These are phyloP conservation scores for Plodia interpunctella DNA, from an alignment of 1,140 invertebrate species.

Conservation along the genomic window DNA sequence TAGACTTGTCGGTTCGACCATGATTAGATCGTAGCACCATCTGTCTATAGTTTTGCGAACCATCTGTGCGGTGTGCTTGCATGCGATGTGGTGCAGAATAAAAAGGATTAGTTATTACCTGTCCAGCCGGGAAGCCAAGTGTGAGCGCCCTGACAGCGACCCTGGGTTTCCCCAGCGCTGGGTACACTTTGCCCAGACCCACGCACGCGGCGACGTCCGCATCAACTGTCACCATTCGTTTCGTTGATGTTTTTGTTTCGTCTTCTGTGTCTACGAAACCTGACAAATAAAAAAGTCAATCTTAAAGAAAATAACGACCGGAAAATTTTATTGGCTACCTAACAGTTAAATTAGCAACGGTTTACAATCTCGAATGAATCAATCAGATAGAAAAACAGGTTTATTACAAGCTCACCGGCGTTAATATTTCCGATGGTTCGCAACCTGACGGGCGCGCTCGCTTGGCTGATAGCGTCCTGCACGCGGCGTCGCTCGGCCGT, in stretches of 20 bases:
- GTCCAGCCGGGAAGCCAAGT: slow-evolving; percentile 61
- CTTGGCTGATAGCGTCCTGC: slow-evolving; percentile 40
- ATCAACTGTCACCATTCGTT: slow-evolving; percentile 14
- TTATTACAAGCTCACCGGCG: slow-evolving; percentile 32
- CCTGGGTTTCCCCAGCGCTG: slow-evolving; percentile 54
- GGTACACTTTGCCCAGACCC: slow-evolving; percentile 69
- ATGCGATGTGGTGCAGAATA: background rate
- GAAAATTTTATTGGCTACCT: too few relatives aligned
- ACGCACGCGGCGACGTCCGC: slow-evolving; percentile 63
- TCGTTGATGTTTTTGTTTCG: slow-evolving; percentile 28
- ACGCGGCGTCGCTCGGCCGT: slow-evolving; percentile 69
- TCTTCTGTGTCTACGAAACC: slow-evolving; percentile 47
- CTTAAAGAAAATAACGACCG: too few relatives aligned
- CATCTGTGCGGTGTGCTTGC: too few relatives aligned
- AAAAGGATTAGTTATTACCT: slow-evolving; percentile 37
- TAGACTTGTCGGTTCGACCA: too few relatives aligned
- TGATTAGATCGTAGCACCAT: too few relatives aligned
- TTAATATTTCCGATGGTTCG: slow-evolving; percentile 62
- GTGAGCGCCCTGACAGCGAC: slow-evolving; percentile 63
- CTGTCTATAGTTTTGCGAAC: too few relatives aligned
- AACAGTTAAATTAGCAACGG: too few relatives aligned
- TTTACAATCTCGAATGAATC: background rate
- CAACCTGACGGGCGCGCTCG: slow-evolving; percentile 31
- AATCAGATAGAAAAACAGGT: too few relatives aligned
- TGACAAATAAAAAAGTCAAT: too few relatives aligned